Percentiles rank a stretch among this genome's conserved stretches.
These are phyloP conservation scores for Gymnoscopelus microlampas DNA, from an alignment of 2,797 vertebrate genomes.

Conservation along the genomic window DNA sequence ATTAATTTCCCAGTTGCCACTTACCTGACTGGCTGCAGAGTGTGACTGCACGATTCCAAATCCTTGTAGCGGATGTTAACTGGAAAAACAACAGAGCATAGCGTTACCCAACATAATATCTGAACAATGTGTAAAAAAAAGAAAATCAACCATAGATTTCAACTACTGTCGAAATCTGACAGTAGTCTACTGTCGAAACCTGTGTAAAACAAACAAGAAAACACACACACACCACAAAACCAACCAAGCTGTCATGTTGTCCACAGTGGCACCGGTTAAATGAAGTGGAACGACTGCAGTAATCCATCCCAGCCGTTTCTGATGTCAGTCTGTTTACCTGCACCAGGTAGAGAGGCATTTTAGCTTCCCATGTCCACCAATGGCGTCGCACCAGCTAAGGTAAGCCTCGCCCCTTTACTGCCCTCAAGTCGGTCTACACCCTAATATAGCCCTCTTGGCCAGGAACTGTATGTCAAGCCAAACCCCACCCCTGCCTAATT, in stretches of 20 bases:
- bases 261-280: constrained; percentile 5
- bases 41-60: background rate
- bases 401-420: constrained; percentile 67
- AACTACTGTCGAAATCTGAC: background rate
- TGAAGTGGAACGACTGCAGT: constrained; percentile 28
- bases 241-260: constrained; percentile 21
- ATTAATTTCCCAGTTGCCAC: too few species aligned
- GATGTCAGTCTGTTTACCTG: constrained; percentile 82
- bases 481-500: constrained; percentile 40
- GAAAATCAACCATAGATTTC: background rate
- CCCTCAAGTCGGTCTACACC: constrained; percentile 69
- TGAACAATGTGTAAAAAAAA: constrained; percentile 3
- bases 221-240: background rate
- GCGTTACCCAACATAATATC: background rate
- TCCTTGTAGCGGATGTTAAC: background rate
- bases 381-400: constrained; percentile 59
- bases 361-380: constrained; percentile 83
- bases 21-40: too few species aligned
- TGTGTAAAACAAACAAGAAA: constrained; percentile 6
- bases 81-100: constrained; percentile 12
- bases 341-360: constrained; percentile 79
- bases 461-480: constrained; percentile 34
- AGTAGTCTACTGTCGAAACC: constrained; percentile 41
- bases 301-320: constrained; percentile 62
- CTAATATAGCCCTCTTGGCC: constrained; percentile 53